These are phyloP conservation scores for Poeciliopsis gracilis DNA, from an alignment of 2,797 vertebrate genomes.

Conservation along the genomic window DNA sequence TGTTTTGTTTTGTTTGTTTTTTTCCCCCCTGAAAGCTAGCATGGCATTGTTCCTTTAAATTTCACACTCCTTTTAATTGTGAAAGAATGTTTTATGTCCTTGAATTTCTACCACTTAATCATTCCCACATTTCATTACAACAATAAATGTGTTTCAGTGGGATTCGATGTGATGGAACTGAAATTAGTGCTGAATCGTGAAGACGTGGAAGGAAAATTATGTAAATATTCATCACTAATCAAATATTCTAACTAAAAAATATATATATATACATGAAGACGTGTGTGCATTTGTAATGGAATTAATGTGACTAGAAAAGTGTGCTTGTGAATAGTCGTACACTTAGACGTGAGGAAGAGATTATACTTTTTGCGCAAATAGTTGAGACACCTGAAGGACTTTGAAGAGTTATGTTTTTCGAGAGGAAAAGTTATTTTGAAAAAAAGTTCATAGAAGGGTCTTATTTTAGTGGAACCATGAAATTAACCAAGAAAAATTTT, in stretches of 20 bases:
- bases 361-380: background rate
- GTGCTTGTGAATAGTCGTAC: too few relatives aligned
- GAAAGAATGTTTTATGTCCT: background rate
- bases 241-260: background rate
- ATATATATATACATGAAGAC: background rate
- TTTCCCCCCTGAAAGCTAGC: background rate
- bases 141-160: background rate
- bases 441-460: background rate
- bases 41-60: background rate
- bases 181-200: background rate
- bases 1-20: background rate
- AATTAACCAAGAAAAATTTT: background rate
- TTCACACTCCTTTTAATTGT: background rate
- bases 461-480: background rate
- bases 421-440: background rate
- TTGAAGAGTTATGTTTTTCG: background rate
- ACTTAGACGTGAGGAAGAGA: background rate
- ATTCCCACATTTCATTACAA: background rate
- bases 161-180: background rate
- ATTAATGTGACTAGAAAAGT: background rate
- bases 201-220: background rate
- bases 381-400: too few relatives aligned
- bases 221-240: too few relatives aligned
- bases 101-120: background rate
- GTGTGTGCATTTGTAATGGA: background rate